Percentiles rank a stretch among this genome's conserved stretches.
phyloP scores from a whole-genome alignment of 2,797 vertebrate genomes.

The Esox lucius region DNA sequence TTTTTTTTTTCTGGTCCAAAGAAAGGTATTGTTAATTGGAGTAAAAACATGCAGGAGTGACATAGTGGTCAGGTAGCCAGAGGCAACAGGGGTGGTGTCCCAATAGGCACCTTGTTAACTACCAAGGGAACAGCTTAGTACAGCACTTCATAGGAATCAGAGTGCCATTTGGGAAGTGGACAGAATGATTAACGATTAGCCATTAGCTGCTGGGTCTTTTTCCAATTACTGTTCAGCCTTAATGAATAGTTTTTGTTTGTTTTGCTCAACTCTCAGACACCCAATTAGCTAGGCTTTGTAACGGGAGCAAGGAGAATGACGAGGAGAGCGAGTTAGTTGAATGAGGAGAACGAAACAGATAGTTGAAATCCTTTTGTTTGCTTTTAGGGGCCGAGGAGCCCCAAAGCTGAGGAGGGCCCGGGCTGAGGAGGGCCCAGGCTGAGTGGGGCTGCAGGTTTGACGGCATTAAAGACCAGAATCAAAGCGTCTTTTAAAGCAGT shows the following conservation, averaged over 20 bases:
- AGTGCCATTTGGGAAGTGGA: not conserved
- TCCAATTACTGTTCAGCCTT: conserved; percentile 57
- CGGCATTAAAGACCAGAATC: not conserved
- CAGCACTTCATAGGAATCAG: not conserved
- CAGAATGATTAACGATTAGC: conserved; percentile 52
- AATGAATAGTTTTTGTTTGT: conserved; percentile 47
- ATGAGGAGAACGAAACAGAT: not conserved
- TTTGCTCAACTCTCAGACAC: conserved; percentile 38
- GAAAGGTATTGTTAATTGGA: conserved; percentile 30
- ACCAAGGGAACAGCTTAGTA: not conserved
- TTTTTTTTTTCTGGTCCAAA: conserved; percentile 9
- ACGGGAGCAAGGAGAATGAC: not conserved
- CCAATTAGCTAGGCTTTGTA: conserved; percentile 55
- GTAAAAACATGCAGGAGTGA: conserved; percentile 31
- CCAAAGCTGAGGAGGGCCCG: not conserved
- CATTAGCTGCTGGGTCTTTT: conserved; percentile 50
- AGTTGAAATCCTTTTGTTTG: not conserved
- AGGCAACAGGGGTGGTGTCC: not conserved
- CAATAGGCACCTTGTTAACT: not conserved
- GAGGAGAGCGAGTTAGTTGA: not conserved
- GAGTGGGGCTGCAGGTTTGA: not conserved
- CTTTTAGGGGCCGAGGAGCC: not conserved
- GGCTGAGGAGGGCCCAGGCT: too few species aligned
- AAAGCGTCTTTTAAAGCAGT: not conserved
- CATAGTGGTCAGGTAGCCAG: conserved; percentile 21